Base-by-base conservation (phyloP, 2,888 invertebrate species). In the Drosophila multiciliata region DNA sequence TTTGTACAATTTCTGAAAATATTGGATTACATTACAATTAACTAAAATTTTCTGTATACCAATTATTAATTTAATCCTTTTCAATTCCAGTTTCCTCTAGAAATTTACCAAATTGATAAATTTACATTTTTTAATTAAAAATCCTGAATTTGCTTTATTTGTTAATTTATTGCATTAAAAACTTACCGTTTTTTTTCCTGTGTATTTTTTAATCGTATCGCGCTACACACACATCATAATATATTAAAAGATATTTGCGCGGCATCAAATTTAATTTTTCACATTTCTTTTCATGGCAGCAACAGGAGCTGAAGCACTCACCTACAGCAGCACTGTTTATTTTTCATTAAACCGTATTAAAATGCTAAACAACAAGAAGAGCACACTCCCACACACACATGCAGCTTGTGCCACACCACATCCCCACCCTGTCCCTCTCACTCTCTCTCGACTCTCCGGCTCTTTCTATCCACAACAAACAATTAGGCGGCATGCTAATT, bases 401-500 rank as follows among this genome's bases (percentile, higher is more conserved):
- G 50, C 67, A 63, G 8, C 40, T 55, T 26, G 7, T 20, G 20
- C 38, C 54, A 32, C 8, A 12, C 33, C 40, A n/a, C 42, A 32
- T 63, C 48, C 8, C 33, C 52, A 29, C 11, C 40, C 26, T 20
- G 60, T 15, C 49, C 26, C 60, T 29, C 29, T 11, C 38, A 6
- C 50, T 4, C 50, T 4, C 50, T 29, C 49, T 12, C 20, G 12
- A 15, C 40, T 61, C 35, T 20, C 38, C 17, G 11, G 15, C 54
- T 45, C 65, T 64, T 38, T 66, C 55, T 38, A 42, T 66, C 55
- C 61, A 67, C 70, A 45, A 49, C 55, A 76, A 86, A 80, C 89
- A 87, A 87, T 87, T 83, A 83, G 76, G 72, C 66, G 81, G 80
- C 80, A 87, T 87, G 89, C 89, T 87, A 87, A 87, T 89, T 87